Evolutionary conservation across 2,113 vertebrate genomes (phyloP), one percentile per base, ranked within the genome.

Genomic region (Cnemophilus loriae): DNA sequence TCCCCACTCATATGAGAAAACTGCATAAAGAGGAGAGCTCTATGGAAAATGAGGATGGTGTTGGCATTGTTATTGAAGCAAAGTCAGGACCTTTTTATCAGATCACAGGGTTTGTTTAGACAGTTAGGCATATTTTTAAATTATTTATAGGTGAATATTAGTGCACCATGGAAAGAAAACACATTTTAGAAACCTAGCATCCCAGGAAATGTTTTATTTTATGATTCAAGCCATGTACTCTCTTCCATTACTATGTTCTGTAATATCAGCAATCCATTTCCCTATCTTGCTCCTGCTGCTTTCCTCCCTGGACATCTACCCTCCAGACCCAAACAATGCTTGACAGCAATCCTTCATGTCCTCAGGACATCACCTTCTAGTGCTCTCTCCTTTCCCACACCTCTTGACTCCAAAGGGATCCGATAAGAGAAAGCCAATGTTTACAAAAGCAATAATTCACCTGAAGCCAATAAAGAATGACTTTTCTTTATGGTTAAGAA

Each of bases 21-120:
- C 20, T 74, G 65, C 70, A 73, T 57, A 86, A 93, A 75, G 35
- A 35, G 70, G 47, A 89, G 53, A 42, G 35, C 28, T 61, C 37
- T 26, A 0, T 47, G 35, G 52, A 91, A 83, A 94, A 90, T 7
- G 7, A 60, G 46, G 52, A 76, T 63, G 35, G 77, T 2, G 2
- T 41, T 90, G 82, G 59, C 78, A 67, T 70, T 69, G 82, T 80
- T 94, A 88, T 2, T 65, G 39, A 94, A 88, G 75, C 39, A 86
- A 91, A 96, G 90, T 85, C 81, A 93, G 28, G 91, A 91, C 46
- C 42, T 93, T 93, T 85, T 89, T 85, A 85, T 88, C 78, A 88
- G 74, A 94, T 80, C 70, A 63, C 53, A 59, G 42, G 42, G 23
- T 90, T 85, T 85, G 68, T 74, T 93, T 92, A 93, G 75, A 90